Evolutionary conservation across 2,113 vertebrate species (phyloP).

Genomic region (Poecile atricapillus): DNA sequence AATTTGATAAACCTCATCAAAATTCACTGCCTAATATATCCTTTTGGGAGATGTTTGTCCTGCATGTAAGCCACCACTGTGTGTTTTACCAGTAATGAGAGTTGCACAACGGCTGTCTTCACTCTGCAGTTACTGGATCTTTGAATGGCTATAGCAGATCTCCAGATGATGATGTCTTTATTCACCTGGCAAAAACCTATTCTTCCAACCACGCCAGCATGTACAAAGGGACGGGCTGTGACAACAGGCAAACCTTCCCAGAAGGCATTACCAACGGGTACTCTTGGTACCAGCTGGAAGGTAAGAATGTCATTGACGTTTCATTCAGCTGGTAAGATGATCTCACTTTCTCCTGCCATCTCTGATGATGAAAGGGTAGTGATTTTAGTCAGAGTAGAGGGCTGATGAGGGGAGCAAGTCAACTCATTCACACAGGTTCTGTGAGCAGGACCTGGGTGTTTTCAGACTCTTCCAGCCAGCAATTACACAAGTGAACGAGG

Average conservation of each 20-base stretch:
- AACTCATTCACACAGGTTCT: accelerated
- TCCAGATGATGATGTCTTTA: slow-evolving; percentile 89
- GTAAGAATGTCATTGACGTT: slow-evolving; percentile 55
- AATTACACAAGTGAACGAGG: background rate
- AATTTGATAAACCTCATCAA: background rate
- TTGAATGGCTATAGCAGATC: slow-evolving; percentile 68
- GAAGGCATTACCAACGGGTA: slow-evolving; percentile 89
- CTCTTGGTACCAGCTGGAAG: slow-evolving; percentile 86
- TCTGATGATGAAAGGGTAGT: background rate
- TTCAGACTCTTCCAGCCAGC: background rate
- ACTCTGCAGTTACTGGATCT: slow-evolving; percentile 56
- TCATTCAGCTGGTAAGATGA: background rate
- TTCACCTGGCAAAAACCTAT: slow-evolving; percentile 87
- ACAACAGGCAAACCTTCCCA: slow-evolving; percentile 61
- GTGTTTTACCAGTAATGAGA: background rate
- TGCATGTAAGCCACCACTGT: background rate
- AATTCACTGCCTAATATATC: background rate
- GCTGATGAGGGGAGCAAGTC: background rate
- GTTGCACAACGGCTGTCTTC: background rate
- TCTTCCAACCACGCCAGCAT: slow-evolving; percentile 82
- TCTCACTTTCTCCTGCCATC: background rate
- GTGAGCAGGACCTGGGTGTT: background rate
- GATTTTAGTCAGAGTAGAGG: background rate
- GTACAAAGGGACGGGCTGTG: slow-evolving; percentile 73
- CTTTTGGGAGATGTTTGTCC: background rate